Evolutionary conservation across 2,888 invertebrate species (phyloP).

Genomic region (Drosophila fulvimacula): DNA sequence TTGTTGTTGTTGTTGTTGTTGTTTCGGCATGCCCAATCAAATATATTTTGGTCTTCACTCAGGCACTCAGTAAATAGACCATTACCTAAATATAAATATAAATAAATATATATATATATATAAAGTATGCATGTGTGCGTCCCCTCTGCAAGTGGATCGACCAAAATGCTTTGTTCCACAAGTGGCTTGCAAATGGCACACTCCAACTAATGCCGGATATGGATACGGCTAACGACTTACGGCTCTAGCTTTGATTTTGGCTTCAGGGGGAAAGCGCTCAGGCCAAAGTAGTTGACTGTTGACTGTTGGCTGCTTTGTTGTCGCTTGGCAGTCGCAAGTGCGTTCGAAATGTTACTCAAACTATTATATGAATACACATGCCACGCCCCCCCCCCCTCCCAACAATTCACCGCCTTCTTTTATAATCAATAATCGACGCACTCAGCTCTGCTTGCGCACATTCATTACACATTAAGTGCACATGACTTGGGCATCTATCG

Average conservation of each 20-base stretch:
- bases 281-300: conserved; percentile 3
- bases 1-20: conserved; percentile 14
- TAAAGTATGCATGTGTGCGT: neutral
- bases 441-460: neutral
- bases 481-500: conserved; percentile 17
- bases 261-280: conserved; percentile 30
- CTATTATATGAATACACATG: conserved; percentile 7
- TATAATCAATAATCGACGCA: conserved; percentile 2
- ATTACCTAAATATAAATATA: conserved; percentile 29
- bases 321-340: conserved; percentile 1
- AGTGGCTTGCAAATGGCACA: conserved; percentile 38
- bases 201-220: conserved; percentile 49
- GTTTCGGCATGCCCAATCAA: conserved; percentile 31
- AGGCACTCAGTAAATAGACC: conserved; percentile 53
- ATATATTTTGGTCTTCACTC: conserved; percentile 33
- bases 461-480: conserved; percentile 14
- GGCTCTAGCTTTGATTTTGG: conserved; percentile 25
- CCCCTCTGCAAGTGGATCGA: conserved; percentile 8
- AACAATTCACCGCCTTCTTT: conserved; percentile 16
- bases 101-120: neutral
- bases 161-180: conserved; percentile 17
- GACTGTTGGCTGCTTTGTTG: neutral
- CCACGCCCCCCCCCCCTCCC: conserved; percentile 6
- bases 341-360: conserved; percentile 3
- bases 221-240: conserved; percentile 35